phyloP scores from a whole-genome alignment of 64 coral and sea anemone species.

The Astreopora myriophthalma region DNA sequence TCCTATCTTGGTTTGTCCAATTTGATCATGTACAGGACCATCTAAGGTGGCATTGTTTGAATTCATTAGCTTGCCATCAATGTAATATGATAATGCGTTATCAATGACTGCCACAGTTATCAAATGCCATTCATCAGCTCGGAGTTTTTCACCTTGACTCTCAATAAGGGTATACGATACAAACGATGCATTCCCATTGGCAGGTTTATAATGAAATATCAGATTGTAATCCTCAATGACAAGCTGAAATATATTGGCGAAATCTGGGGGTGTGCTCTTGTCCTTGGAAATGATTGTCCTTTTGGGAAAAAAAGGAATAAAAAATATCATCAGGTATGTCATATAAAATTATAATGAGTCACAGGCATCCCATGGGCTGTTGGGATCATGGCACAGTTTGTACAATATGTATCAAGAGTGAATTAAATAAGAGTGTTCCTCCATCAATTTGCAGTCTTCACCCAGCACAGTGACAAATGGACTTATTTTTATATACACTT shows the following conservation, averaged over 20 bases:
- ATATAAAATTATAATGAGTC: too few relatives aligned
- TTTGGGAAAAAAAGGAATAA: neutral
- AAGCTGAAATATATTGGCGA: constrained; percentile 45
- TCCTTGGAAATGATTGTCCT: constrained; percentile 66
- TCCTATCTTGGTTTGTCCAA: constrained; percentile 34
- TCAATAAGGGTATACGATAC: constrained; percentile 35
- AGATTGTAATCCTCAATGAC: constrained; percentile 65
- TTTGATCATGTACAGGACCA: constrained; percentile 20
- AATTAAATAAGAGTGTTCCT: too few relatives aligned
- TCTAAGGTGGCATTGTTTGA: constrained; percentile 11
- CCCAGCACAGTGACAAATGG: too few relatives aligned
- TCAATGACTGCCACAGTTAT: constrained; percentile 77
- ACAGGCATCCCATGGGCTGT: too few relatives aligned
- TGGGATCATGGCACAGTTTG: too few relatives aligned
- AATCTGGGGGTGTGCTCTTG: neutral
- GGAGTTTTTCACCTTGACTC: constrained; percentile 61
- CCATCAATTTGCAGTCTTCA: too few relatives aligned
- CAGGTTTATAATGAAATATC: constrained; percentile 39
- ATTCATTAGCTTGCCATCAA: constrained; percentile 84
- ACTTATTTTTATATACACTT: too few relatives aligned
- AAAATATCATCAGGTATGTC: neutral
- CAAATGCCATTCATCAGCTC: constrained; percentile 78
- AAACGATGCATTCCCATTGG: constrained; percentile 24
- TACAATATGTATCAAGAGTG: too few relatives aligned
- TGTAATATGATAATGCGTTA: constrained; percentile 84